phyloP scores from a whole-genome alignment of 1,140 invertebrate species.

The Lepidurus packardi region DNA sequence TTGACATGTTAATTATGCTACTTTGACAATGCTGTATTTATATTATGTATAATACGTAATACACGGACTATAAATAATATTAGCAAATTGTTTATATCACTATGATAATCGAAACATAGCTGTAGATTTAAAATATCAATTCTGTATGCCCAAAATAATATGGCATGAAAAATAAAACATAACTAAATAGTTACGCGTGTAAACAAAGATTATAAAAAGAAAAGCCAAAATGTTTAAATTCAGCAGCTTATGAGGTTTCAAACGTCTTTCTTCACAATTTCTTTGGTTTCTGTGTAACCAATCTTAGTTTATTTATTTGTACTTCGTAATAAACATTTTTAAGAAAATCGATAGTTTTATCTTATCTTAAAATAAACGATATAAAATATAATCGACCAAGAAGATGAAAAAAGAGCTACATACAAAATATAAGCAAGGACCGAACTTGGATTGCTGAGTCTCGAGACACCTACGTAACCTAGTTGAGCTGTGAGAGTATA shows the following conservation, averaged over 20 bases:
- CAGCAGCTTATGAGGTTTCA: neutral
- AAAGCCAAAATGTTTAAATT: neutral
- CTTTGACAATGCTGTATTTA: too few species aligned
- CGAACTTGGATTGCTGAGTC: neutral
- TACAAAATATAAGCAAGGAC: neutral
- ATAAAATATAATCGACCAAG: neutral
- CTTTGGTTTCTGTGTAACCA: neutral
- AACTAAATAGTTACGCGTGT: neutral
- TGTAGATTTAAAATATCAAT: too few species aligned
- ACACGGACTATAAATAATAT: too few species aligned
- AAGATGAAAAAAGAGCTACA: neutral
- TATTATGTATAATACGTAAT: too few species aligned
- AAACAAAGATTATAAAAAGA: conserved; percentile 8
- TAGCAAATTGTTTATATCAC: too few species aligned
- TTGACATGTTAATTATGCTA: too few species aligned
- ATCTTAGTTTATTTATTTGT: neutral
- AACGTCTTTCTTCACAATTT: conserved; percentile 1
- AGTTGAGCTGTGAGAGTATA: too few species aligned
- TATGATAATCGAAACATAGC: too few species aligned
- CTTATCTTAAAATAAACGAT: conserved; percentile 1
- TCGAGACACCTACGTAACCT: neutral
- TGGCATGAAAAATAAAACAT: too few species aligned
- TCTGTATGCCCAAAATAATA: too few species aligned
- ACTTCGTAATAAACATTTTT: neutral
- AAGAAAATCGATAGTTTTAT: neutral